Percentiles rank a stretch among this genome's conserved stretches.
phyloP scores from a whole-genome alignment of 2,797 vertebrate species.

The Cuculus canorus region DNA sequence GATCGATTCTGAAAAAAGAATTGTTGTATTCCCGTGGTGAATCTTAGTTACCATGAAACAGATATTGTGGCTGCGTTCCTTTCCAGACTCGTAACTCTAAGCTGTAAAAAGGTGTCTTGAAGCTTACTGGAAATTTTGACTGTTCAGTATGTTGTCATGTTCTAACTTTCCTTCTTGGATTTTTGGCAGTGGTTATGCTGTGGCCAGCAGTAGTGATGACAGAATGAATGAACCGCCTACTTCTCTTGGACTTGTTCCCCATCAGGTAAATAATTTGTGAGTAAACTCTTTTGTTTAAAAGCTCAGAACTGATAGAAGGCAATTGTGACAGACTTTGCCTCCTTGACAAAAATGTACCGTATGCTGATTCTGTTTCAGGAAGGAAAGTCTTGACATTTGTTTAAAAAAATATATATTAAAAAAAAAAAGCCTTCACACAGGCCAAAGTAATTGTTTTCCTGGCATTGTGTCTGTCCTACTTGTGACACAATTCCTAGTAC shows the following conservation, averaged over 20 bases:
- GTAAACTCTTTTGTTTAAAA: not conserved
- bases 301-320: not conserved
- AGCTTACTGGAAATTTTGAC: slow-evolving; percentile 6
- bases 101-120: not conserved
- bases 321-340: not conserved
- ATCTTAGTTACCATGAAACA: not conserved
- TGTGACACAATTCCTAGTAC: not conserved
- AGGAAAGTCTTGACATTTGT: not conserved
- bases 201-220: slow-evolving; percentile 97
- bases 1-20: not conserved
- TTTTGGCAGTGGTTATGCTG: slow-evolving; percentile 89
- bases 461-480: not conserved
- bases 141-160: not conserved
- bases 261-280: slow-evolving; percentile 86
- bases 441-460: not conserved
- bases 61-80: not conserved
- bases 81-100: too few relatives aligned
- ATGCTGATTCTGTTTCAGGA: not conserved
- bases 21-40: not conserved
- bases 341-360: not conserved
- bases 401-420: not conserved
- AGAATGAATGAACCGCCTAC: slow-evolving; percentile 98
- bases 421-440: not conserved
- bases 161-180: slow-evolving; percentile 5
- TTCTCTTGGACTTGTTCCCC: slow-evolving; percentile 95